Evolutionary conservation across 2,888 invertebrate species (phyloP), one percentile per base, ranked within the genome.

Genomic region (Petrolisthes manimaculis): DNA sequence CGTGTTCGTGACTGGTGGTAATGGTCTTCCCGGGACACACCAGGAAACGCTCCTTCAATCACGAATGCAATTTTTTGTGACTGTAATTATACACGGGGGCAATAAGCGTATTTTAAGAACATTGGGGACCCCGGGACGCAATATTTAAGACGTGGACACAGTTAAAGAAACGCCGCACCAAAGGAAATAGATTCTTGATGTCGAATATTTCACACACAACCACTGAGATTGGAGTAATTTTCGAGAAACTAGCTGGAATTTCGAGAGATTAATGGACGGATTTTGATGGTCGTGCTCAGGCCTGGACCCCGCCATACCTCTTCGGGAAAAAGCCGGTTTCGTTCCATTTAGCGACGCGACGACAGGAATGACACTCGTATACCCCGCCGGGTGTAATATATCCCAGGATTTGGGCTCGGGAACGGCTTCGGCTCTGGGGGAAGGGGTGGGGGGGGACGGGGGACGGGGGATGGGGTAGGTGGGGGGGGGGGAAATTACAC

Each of bases 31-130:
- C 55, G 9, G 61, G 71, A 80, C 71, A 74, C 55, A 71, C 74
- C 55, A 81, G 61, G 67, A 80, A 86, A 86, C 71, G 80, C 54
- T 55, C 80, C 86, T 71, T 86, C 86, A 86, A 80, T 86, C 86
- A 86, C 74, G 80, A 81, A 86, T 74, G 86, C 74, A 86, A 81
- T 81, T 81, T 86, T 86, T 86, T 80, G 86, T 74, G 86, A 80
- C 86, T 86, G 74, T 86, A 81, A 86, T 86, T 86, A 86, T 81
- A 79, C 80, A 81, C 67, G 74, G 74, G 54, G 9, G 86, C 80
- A 86, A 86, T 80, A 86, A 80, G 74, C 81, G 79, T 86, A 86
- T 81, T 86, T 86, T 69, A 86, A 55, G 86, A 80, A 71, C 71
- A 80, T 18, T 53, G 61, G 55, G 55, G 56, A 71, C 71, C 71